Base-by-base conservation (phyloP, 2,888 invertebrate genomes). In the Pachycephus smyrnensis region DNA sequence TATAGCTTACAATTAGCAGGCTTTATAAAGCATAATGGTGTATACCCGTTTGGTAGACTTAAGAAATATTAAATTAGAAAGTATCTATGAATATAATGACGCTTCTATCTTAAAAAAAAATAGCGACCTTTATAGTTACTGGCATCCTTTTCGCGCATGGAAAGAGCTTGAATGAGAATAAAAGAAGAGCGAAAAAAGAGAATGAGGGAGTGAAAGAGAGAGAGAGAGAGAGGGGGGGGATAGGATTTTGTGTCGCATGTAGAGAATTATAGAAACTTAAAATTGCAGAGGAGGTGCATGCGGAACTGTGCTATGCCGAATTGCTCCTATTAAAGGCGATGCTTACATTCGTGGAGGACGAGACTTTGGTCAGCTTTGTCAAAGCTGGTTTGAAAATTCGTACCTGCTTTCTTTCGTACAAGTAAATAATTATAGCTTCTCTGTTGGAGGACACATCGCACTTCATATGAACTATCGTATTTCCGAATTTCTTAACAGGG, bases 221-320 rank as follows among this genome's bases (percentile, higher is more conserved):
- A 36, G 36, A 36, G 36, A 36, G 11, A 36, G 36, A 1, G 36
- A 0, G 1, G 0, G 4, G 9, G 15, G 15, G 15, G 15, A 0
- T 1, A 15, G 40, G 1, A 4, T 6, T 15, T 15, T 15, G 6
- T 1, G 6, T 4, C 6, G 30, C 69, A 69, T 69, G 15, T 32
- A 9, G 1, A 33, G 15, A 31, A 15, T 12, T 12, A 76, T 36
- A 12, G 31, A 76, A 75, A 79, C 79, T 82, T 84, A 83, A 80
- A 82, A 83, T 91, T 91, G 74, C 95, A 92, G 91, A 95, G 88
- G 97, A 98, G 92, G 95, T 97, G 31, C 99, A 99, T 92, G 98
- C 99, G 0, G 99, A 99, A 90, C 92, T 99, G 68, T 98, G 98
- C 90, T 97, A 97, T 91, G 98, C 99, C 0, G 99, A 99, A 91